phyloP scores from a whole-genome alignment of 2,888 invertebrate genomes.

The Cremastinae sp. region DNA sequence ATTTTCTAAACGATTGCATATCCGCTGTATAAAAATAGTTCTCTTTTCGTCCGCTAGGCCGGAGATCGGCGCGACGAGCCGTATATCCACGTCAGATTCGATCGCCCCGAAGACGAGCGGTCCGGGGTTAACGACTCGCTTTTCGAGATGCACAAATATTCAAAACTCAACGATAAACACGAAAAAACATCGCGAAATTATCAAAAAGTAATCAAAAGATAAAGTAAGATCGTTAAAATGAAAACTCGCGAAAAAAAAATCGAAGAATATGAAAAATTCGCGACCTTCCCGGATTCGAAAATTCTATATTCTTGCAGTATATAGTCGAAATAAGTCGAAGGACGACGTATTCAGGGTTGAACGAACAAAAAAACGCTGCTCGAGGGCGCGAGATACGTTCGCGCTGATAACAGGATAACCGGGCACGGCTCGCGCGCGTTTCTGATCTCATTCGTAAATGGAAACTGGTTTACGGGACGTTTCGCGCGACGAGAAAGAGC shows the following conservation, averaged over 20 bases:
- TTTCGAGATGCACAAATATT: constrained; percentile 15
- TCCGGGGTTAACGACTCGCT: constrained; percentile 48
- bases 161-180: not conserved
- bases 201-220: constrained; percentile 5
- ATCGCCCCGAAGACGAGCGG: constrained; percentile 59
- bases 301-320: too few species aligned
- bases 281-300: constrained; percentile 28
- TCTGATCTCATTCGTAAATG: constrained; percentile 57
- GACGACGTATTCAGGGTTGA: constrained; percentile 43
- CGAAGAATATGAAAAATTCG: not conserved
- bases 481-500: constrained; percentile 39
- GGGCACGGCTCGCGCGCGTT: constrained; percentile 36
- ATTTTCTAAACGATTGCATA: constrained; percentile 78
- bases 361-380: constrained; percentile 37
- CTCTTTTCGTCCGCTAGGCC: constrained; percentile 27
- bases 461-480: constrained; percentile 59
- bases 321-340: constrained; percentile 11
- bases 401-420: constrained; percentile 59
- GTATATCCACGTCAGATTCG: constrained; percentile 56
- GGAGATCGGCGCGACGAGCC: constrained; percentile 43
- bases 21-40: constrained; percentile 58
- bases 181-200: too few species aligned
- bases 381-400: constrained; percentile 31
- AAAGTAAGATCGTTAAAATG: too few species aligned
- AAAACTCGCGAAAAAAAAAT: not conserved